Percentiles rank a stretch among this genome's conserved stretches.
These are phyloP conservation scores for Drosophila gunungcola DNA, from an alignment of 1,140 invertebrate species.

Conservation along the genomic window DNA sequence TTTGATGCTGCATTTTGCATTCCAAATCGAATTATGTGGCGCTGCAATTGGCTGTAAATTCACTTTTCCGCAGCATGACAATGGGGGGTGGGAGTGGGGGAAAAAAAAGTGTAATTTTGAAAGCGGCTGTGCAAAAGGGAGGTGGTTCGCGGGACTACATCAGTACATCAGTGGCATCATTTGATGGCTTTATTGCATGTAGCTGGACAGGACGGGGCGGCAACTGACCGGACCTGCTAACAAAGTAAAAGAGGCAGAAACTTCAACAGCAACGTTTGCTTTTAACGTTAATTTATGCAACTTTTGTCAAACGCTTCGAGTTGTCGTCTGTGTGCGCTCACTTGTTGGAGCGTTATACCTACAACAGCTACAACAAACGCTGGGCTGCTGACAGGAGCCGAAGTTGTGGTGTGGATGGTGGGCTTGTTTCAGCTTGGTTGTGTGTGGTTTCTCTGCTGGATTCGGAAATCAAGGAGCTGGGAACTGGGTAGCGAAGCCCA, in stretches of 20 bases:
- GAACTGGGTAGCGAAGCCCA: conserved; percentile 2
- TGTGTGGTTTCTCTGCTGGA: not conserved
- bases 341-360: conserved; percentile 43
- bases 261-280: conserved; percentile 58
- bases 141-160: not conserved
- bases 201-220: conserved; percentile 19
- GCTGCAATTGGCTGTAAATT: conserved; percentile 12
- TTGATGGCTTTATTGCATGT: conserved; percentile 81
- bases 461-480: not conserved
- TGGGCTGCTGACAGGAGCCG: conserved; percentile 4
- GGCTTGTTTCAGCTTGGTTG: no score
- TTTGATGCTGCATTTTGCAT: conserved; percentile 26
- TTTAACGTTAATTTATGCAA: conserved; percentile 83
- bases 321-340: conserved; percentile 30
- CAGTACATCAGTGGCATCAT: conserved; percentile 54
- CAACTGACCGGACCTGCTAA: conserved; percentile 44
- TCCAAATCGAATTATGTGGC: conserved; percentile 38
- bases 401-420: not conserved
- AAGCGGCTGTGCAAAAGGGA: conserved; percentile 9
- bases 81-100: not conserved
- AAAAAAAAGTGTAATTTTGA: conserved; percentile 22
- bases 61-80: conserved; percentile 25
- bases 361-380: conserved; percentile 22
- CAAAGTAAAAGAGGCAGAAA: conserved; percentile 65
- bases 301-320: conserved; percentile 71